Percentiles rank a stretch among this genome's conserved stretches.
Evolutionary conservation across 2,113 vertebrate genomes (phyloP).

Genomic region (Otolemur garnettii): DNA sequence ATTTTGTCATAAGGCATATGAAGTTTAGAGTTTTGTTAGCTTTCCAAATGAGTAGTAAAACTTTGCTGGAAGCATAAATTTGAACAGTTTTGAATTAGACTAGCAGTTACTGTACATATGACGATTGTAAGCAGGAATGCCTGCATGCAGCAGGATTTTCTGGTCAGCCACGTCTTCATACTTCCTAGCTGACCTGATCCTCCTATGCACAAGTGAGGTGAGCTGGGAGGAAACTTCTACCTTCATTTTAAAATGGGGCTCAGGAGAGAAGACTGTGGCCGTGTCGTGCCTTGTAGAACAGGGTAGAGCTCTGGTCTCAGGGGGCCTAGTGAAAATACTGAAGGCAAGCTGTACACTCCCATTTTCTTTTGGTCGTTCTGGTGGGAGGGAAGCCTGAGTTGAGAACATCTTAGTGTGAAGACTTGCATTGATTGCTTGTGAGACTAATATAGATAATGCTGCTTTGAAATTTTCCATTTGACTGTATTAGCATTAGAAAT

Average conservation of each 20-base stretch:
- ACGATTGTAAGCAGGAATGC: not conserved
- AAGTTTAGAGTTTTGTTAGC: slow-evolving; percentile 51
- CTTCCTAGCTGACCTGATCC: not conserved
- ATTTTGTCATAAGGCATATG: slow-evolving; percentile 48
- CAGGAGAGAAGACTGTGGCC: not conserved
- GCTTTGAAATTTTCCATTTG: not conserved
- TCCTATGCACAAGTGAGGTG: not conserved
- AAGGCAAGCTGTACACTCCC: not conserved
- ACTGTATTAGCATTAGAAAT: not conserved
- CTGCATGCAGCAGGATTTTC: not conserved
- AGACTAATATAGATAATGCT: not conserved
- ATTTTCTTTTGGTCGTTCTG: not conserved
- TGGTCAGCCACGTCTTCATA: not conserved
- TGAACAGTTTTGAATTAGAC: slow-evolving; percentile 20
- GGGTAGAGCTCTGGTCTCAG: not conserved
- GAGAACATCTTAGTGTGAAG: not conserved
- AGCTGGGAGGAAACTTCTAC: not conserved
- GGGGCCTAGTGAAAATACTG: not conserved
- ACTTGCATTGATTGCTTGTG: not conserved
- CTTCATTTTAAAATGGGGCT: not conserved
- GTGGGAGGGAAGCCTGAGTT: not conserved
- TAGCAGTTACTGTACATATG: not conserved
- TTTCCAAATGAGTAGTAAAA: slow-evolving; percentile 31
- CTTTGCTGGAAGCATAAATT: slow-evolving; percentile 42
- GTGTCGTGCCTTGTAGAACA: not conserved